These are phyloP conservation scores for Atherinomorus stipes DNA, from an alignment of 2,113 vertebrate species.

Conservation along the genomic window DNA sequence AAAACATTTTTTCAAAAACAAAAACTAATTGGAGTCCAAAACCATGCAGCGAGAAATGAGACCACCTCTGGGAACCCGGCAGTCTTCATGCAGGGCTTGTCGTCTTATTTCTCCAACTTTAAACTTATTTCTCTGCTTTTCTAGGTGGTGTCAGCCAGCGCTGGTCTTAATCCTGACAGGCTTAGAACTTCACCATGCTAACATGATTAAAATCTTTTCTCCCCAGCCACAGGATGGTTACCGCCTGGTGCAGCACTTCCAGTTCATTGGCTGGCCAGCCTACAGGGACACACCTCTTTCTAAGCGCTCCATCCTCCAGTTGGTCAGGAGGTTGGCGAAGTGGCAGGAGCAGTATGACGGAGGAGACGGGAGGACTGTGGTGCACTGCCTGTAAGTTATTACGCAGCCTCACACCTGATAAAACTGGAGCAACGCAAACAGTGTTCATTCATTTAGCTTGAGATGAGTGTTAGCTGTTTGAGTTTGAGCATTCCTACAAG, in stretches of 20 bases:
- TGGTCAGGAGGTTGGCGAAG: constrained; percentile 92
- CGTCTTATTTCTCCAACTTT: too few relatives aligned
- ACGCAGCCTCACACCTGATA: too few relatives aligned
- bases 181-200: too few relatives aligned
- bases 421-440: too few relatives aligned
- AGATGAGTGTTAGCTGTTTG: too few relatives aligned
- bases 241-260: constrained; percentile 96
- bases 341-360: constrained; percentile 98
- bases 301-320: constrained; percentile 94
- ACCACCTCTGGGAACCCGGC: background rate
- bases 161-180: too few relatives aligned
- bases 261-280: constrained; percentile 98
- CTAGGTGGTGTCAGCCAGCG: too few relatives aligned
- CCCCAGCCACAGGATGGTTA: constrained; percentile 96
- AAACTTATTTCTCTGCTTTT: too few relatives aligned
- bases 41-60: background rate
- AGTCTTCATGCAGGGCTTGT: too few relatives aligned
- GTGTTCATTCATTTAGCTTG: too few relatives aligned
- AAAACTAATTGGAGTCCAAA: constrained; percentile 41
- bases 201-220: background rate
- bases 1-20: constrained; percentile 24
- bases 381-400: constrained; percentile 93
- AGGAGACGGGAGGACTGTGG: constrained; percentile 93
- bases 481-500: too few relatives aligned
- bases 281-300: constrained; percentile 96